Conservation (phyloP, 2,797 vertebrate species). For the Myripristis jacobus region DNA sequence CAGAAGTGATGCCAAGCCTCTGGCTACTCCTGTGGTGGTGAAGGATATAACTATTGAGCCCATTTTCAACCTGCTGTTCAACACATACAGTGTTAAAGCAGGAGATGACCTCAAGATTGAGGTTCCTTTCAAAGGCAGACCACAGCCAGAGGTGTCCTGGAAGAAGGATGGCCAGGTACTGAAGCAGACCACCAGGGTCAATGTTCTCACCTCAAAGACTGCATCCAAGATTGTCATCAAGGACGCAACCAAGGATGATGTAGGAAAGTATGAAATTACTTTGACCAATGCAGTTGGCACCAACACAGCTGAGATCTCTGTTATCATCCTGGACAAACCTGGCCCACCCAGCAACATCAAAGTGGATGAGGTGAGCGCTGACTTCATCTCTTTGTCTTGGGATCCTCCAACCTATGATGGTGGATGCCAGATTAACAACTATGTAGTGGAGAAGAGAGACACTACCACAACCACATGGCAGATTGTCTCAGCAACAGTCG, state of each 20-base stretch:
- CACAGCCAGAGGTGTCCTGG: constrained; percentile 91
- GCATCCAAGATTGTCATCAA: constrained; percentile 91
- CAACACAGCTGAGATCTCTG: constrained; percentile 85
- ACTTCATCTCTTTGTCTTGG: constrained; percentile 94
- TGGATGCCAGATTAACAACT: constrained; percentile 98
- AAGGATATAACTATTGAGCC: constrained; percentile 94
- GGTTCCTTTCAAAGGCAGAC: constrained; percentile 92
- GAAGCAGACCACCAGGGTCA: constrained; percentile 95
- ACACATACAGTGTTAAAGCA: constrained; percentile 94
- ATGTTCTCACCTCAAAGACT: constrained; percentile 90
- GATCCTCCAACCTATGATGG: constrained; percentile 93
- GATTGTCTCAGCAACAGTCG: constrained; percentile 95
- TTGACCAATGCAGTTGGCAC: constrained; percentile 90
- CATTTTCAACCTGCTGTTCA: constrained; percentile 89
- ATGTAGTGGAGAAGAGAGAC: constrained; percentile 97
- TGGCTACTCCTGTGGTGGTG: constrained; percentile 91
- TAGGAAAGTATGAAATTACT: constrained; percentile 93
- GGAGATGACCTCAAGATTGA: constrained; percentile 97
- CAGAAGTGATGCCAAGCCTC: constrained; percentile 93
- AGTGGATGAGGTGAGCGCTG: constrained; percentile 94
- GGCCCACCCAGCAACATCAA: constrained; percentile 91
- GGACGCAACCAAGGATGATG: constrained; percentile 93
- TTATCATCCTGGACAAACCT: constrained; percentile 95
- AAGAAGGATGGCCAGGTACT: constrained; percentile 92
- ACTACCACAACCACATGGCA: constrained; percentile 95